Conservation (phyloP, 2,888 invertebrate genomes). For the Tetropium fuscum region DNA sequence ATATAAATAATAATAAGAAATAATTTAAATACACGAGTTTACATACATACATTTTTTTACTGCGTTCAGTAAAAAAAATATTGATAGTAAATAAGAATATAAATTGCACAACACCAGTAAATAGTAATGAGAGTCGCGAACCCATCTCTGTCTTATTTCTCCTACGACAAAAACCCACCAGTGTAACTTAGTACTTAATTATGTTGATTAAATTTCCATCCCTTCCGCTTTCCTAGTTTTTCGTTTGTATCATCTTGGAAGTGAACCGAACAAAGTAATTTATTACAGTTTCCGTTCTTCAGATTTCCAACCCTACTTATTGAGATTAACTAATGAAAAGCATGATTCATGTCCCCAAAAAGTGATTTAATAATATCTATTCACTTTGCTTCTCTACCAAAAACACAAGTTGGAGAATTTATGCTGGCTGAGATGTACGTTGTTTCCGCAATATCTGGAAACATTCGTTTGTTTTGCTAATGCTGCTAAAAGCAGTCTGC, state of each 20-base stretch:
- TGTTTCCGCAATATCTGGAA: too few species aligned
- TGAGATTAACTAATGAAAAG: constrained; percentile 58
- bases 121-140: too few species aligned
- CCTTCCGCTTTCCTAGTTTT: constrained; percentile 37
- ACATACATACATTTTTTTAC: too few species aligned
- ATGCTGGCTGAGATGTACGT: too few species aligned
- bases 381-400: constrained; percentile 4
- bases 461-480: too few species aligned
- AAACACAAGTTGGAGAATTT: not conserved
- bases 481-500: too few species aligned
- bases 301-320: constrained; percentile 57
- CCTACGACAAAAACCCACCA: constrained; percentile 31
- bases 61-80: too few species aligned
- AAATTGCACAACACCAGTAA: too few species aligned
- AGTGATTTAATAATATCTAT: constrained; percentile 40
- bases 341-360: constrained; percentile 48
- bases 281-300: constrained; percentile 53
- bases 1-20: too few species aligned
- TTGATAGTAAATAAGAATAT: too few species aligned
- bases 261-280: constrained; percentile 44
- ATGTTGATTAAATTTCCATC: constrained; percentile 42
- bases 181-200: constrained; percentile 41
- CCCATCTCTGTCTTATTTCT: too few species aligned
- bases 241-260: constrained; percentile 37
- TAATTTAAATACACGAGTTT: too few species aligned